phyloP scores from a whole-genome alignment of 2,888 invertebrate genomes.

The Incurvaria masculella region DNA sequence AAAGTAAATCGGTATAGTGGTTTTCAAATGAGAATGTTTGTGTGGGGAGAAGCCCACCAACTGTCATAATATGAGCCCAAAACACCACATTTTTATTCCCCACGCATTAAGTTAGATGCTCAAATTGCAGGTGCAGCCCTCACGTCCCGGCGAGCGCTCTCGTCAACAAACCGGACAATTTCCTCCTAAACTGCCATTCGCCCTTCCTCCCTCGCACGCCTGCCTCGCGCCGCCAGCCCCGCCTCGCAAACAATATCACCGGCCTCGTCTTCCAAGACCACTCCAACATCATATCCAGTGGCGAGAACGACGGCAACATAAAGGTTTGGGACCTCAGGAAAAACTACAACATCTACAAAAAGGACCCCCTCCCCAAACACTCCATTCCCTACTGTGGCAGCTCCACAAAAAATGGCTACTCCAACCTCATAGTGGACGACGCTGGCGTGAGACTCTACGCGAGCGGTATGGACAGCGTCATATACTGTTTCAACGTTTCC shows the following conservation, averaged over 20 bases:
- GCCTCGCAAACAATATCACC: constrained; percentile 66
- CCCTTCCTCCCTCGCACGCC: constrained; percentile 47
- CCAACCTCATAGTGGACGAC: constrained; percentile 73
- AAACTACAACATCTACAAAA: constrained; percentile 66
- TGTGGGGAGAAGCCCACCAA: too few species aligned
- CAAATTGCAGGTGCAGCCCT: too few species aligned
- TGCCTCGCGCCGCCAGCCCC: constrained; percentile 48
- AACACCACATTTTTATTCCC: too few species aligned
- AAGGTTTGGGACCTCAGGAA: constrained; percentile 88
- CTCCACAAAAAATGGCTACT: constrained; percentile 68
- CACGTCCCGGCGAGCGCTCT: constrained; percentile 30
- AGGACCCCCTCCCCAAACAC: constrained; percentile 68
- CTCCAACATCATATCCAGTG: constrained; percentile 75
- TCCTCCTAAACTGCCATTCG: constrained; percentile 65
- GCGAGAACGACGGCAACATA: constrained; percentile 81
- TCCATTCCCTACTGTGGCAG: constrained; percentile 71
- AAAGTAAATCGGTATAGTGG: too few species aligned
- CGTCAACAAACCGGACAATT: constrained; percentile 65
- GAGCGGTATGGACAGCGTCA: constrained; percentile 81
- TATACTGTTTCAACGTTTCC: constrained; percentile 80
- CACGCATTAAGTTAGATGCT: too few species aligned
- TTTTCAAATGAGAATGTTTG: too few species aligned
- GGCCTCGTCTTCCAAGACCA: constrained; percentile 81
- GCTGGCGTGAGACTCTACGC: constrained; percentile 70
- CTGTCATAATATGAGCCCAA: too few species aligned